Base-by-base conservation (phyloP, 2,113 vertebrate species). In the Lycocorax pyrrhopterus region DNA sequence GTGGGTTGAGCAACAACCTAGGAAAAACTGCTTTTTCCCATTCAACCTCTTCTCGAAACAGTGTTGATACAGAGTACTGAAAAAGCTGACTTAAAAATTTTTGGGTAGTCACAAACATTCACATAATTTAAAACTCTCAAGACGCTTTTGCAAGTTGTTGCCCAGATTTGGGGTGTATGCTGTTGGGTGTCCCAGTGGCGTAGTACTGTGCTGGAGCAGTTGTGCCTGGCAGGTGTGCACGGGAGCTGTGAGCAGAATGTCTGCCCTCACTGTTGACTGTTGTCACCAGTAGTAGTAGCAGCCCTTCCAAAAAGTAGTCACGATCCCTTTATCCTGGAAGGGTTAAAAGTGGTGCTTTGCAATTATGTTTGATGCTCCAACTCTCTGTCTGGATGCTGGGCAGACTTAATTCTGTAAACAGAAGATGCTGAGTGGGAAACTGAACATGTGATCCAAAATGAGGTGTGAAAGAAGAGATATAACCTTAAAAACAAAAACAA, bases 401-500 rank as follows among this genome's bases (percentile, higher is more conserved):
- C 27, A 72, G 53, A 27, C n/a, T 81, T 56, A 67, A 43, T 32
- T 86, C 21, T 87, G 62, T 44, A 44, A 77, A 30, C 2, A 32
- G 16, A 78, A 75, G 47, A 29, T 43, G 27, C 39, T 35, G 27
- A 62, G 3, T 81, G 73, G 71, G 43, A 90, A 84, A 35, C 9
- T 0, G 0, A 53, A 44, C 15, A 3, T 1, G 2, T 41, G 37
- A 60, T 27, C 51, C 63, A 49, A 53, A 51, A 74, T 41, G 13
- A 84, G 46, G 7, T 66, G 20, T 46, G 55, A 68, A 77, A 64
- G 55, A 41, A 86, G 29, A 80, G 41, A 26, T 6, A 5, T 12
- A 69, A 81, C 22, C 47, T 84, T 66, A 49, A 79, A 51, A 84
- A 3, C 17, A 63, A 41, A 60, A 84, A 18, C 7, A 80, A 77